These are phyloP conservation scores for Trissolcus basalis DNA, from an alignment of 1,140 invertebrate species.

Conservation along the genomic window DNA sequence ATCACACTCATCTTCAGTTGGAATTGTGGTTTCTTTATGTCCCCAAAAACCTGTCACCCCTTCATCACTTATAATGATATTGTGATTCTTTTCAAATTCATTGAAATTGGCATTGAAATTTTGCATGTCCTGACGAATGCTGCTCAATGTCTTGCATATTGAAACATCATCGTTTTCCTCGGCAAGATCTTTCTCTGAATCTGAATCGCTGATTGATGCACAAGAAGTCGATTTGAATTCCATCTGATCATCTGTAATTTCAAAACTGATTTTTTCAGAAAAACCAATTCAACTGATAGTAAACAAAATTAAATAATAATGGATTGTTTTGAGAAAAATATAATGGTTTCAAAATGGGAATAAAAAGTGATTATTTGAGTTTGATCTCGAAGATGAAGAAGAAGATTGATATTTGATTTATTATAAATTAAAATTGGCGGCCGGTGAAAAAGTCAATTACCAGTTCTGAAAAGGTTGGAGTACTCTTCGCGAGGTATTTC, in stretches of 20 bases:
- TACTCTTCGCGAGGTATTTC: not conserved
- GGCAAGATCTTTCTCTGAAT: not conserved
- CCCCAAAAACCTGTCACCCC: slow-evolving; percentile 58
- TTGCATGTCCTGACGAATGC: slow-evolving; percentile 61
- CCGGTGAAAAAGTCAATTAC: not conserved
- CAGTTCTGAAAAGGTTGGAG: not conserved
- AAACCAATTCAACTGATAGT: too few species aligned
- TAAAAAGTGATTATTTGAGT: too few species aligned
- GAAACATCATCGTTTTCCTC: slow-evolving; percentile 1
- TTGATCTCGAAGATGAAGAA: too few species aligned
- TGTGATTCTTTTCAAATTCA: slow-evolving; percentile 58
- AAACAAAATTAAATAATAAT: too few species aligned
- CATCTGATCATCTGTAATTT: too few species aligned
- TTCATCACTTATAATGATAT: slow-evolving; percentile 57
- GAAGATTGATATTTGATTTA: too few species aligned
- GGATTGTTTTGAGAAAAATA: too few species aligned
- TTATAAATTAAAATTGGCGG: too few species aligned
- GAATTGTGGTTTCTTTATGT: slow-evolving; percentile 4
- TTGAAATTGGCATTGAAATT: slow-evolving; percentile 54
- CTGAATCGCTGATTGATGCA: not conserved
- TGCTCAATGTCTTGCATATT: slow-evolving; percentile 11
- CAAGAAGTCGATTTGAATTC: not conserved
- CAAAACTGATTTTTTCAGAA: too few species aligned
- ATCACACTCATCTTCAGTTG: slow-evolving; percentile 12
- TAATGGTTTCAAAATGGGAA: too few species aligned